Conservation (phyloP, 2,797 vertebrate genomes). For the Heterohyrax brucei region DNA sequence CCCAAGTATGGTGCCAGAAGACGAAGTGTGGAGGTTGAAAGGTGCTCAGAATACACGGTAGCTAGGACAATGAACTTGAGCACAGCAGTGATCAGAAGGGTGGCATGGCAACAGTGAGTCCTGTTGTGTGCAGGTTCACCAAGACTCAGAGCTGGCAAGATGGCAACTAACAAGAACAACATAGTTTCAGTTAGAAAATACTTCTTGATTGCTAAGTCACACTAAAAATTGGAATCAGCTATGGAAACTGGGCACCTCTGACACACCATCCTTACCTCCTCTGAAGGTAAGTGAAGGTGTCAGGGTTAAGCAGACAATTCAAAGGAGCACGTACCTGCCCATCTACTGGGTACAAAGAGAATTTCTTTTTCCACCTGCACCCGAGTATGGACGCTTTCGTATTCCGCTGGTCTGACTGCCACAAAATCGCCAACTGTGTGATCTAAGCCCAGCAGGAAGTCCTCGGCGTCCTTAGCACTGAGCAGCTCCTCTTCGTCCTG, state of each 20-base stretch:
- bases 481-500: slow-evolving; percentile 94
- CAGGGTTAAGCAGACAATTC: neutral
- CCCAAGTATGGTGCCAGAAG: neutral
- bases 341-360: slow-evolving; percentile 94
- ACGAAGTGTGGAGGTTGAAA: neutral
- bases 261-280: neutral
- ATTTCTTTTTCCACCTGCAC: slow-evolving; percentile 92
- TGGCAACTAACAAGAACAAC: neutral
- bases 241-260: neutral
- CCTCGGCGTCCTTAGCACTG: slow-evolving; percentile 87
- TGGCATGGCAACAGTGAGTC: neutral
- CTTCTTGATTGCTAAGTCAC: slow-evolving; percentile 14
- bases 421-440: slow-evolving; percentile 93
- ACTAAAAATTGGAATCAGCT: neutral
- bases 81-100: neutral
- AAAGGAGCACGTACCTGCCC: slow-evolving; percentile 90
- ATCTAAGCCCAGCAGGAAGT: slow-evolving; percentile 92
- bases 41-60: neutral
- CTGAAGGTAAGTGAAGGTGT: neutral
- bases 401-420: slow-evolving; percentile 92
- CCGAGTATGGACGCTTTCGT: slow-evolving; percentile 89
- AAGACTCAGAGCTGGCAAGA: neutral
- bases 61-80: neutral
- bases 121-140: neutral
- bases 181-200: neutral